Evolutionary conservation across 2,888 invertebrate genomes (phyloP), one percentile per base, ranked within the genome.

Genomic region (Argynnis bischoffii): DNA sequence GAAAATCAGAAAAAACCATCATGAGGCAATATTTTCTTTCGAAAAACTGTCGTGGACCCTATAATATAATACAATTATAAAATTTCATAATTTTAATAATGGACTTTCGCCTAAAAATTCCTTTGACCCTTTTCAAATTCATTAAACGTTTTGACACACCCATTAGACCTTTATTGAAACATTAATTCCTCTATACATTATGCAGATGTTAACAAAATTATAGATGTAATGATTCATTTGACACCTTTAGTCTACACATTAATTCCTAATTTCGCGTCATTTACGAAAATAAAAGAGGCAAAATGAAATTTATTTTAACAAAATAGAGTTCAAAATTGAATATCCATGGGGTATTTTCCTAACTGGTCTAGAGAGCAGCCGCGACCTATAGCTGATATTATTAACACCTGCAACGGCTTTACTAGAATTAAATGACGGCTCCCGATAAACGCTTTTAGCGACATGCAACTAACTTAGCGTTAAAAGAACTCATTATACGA

Each of bases 371-470:
- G 13, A 64, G 68, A 63, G 70, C 59, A 76, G 79, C 77, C 79
- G 74, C 75, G 75, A 74, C 74, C 75, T 78, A 77, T 80, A 75
- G 77, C 69, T 74, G 74, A 76, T 74, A 75, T 77, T 76, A 82
- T 83, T 82, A 81, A 77, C 81, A 79, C 80, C 79, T 70, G 75
- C 56, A 65, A 70, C 70, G 74, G 76, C 77, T 76, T 78, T 77
- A 70, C 77, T 54, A 70, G 77, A 82, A 80, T 81, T 80, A 81
- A 83, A 81, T 83, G 79, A 82, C 77, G 77, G 77, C 79, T 68
- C 77, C 77, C 84, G 81, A 81, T 84, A 83, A 86, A 83, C 76
- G 83, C 83, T 85, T 85, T 84, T 83, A 84, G 74, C 72, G 60
- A 68, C 78, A 78, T 76, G 79, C 78, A 81, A 82, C 81, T 80